These are phyloP conservation scores for Phaethornis superciliosus DNA, from an alignment of 2,113 vertebrate species.

Conservation along the genomic window DNA sequence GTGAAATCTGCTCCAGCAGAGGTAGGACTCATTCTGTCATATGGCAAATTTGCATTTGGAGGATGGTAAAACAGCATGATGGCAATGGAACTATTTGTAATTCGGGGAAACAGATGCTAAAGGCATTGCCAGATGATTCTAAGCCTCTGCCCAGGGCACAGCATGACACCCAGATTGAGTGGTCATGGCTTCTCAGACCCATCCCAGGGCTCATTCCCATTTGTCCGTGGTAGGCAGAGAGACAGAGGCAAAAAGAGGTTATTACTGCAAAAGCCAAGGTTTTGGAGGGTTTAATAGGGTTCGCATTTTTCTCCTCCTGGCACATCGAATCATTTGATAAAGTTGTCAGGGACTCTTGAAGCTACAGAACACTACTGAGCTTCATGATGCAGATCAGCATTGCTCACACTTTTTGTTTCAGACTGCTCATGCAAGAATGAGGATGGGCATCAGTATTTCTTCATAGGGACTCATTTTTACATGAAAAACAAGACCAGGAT, in stretches of 20 bases:
- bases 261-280: neutral
- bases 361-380: neutral
- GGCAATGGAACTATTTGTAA: slow-evolving; percentile 11
- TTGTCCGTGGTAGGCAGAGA: neutral
- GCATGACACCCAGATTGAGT: neutral
- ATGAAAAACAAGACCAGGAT: neutral
- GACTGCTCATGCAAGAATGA: neutral
- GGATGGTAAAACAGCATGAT: neutral
- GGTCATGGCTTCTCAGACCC: neutral
- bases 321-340: neutral
- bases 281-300: neutral
- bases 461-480: neutral
- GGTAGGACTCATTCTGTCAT: neutral
- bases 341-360: neutral
- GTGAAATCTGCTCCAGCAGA: slow-evolving; percentile 28
- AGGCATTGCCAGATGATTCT: slow-evolving; percentile 39
- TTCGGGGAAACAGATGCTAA: slow-evolving; percentile 49
- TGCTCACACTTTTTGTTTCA: neutral
- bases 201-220: neutral
- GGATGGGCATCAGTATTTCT: neutral
- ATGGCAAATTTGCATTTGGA: slow-evolving; percentile 20
- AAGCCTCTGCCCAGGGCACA: slow-evolving; percentile 42
- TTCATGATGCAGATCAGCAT: neutral
- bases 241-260: neutral
- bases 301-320: neutral